Percentiles rank a stretch among this genome's conserved stretches.
These are phyloP conservation scores for Sitta carolinensis DNA, from an alignment of 2,797 vertebrate species.

Conservation along the genomic window DNA sequence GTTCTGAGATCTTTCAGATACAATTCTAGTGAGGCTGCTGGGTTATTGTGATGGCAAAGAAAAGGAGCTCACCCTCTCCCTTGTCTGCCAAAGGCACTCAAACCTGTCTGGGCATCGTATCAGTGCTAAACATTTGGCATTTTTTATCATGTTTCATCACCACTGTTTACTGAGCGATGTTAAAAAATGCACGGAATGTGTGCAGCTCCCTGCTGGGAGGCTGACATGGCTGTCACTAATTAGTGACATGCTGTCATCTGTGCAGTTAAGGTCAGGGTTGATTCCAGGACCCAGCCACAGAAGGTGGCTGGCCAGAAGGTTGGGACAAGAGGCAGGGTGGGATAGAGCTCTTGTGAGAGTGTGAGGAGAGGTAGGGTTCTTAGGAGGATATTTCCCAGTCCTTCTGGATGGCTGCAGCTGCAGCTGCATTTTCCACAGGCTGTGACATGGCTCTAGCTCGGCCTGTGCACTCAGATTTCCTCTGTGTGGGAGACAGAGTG, in stretches of 20 bases:
- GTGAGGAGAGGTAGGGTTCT: neutral
- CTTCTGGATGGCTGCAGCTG: neutral
- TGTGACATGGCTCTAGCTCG: neutral
- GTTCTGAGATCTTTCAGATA: slow-evolving; percentile 49
- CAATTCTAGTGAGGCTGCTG: neutral
- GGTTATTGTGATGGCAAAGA: slow-evolving; percentile 54
- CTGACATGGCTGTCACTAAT: neutral
- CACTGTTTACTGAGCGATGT: neutral
- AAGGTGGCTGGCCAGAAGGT: neutral
- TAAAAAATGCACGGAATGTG: neutral
- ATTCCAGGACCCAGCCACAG: neutral
- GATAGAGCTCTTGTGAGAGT: neutral
- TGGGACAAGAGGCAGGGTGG: neutral
- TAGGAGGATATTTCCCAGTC: neutral
- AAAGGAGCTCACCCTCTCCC: slow-evolving; percentile 46
- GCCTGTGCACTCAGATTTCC: neutral
- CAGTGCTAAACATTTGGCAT: slow-evolving; percentile 25
- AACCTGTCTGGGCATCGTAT: slow-evolving; percentile 26
- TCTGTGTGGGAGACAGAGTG: neutral
- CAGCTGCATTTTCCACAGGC: neutral
- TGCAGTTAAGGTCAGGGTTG: neutral
- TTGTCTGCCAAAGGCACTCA: slow-evolving; percentile 22
- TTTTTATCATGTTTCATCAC: slow-evolving; percentile 26
- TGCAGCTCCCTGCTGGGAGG: slow-evolving; percentile 6
- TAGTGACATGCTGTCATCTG: neutral